Evolutionary conservation across 2,113 vertebrate species (phyloP).

Genomic region (Pitta sordida): DNA sequence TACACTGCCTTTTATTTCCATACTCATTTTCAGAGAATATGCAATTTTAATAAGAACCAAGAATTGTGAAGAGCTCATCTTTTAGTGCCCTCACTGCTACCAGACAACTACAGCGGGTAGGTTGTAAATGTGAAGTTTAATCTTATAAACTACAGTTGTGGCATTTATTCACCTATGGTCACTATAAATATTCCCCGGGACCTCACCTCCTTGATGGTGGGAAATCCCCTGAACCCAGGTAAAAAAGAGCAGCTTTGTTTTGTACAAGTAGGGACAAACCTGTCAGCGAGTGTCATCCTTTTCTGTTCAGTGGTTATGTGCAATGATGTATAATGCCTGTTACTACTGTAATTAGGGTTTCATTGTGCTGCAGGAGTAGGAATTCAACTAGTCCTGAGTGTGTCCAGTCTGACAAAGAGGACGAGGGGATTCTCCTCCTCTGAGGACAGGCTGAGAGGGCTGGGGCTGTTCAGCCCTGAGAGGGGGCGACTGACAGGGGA

Average conservation of each 20-base stretch:
- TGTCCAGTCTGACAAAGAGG: not conserved
- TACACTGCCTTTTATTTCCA: not conserved
- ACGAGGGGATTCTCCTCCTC: not conserved
- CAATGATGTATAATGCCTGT: accelerated
- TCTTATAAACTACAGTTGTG: not conserved
- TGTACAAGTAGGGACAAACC: not conserved
- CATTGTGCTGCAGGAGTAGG: not conserved
- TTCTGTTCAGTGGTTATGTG: not conserved
- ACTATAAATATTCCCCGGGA: not conserved
- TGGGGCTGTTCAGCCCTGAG: not conserved
- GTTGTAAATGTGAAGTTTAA: accelerated
- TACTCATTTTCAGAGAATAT: not conserved
- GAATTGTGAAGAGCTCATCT: not conserved
- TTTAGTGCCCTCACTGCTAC: not conserved
- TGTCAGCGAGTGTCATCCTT: not conserved
- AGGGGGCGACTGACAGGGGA: not conserved
- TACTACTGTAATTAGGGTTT: not conserved
- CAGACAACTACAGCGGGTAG: not conserved
- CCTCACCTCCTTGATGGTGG: not conserved
- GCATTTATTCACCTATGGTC: accelerated
- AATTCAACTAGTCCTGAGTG: accelerated
- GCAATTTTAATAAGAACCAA: not conserved
- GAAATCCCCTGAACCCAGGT: not conserved
- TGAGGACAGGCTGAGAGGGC: not conserved
- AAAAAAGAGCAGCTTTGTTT: not conserved